These are phyloP conservation scores for Himalopsyche phryganea DNA, from an alignment of 1,140 invertebrate genomes.

Conservation along the genomic window DNA sequence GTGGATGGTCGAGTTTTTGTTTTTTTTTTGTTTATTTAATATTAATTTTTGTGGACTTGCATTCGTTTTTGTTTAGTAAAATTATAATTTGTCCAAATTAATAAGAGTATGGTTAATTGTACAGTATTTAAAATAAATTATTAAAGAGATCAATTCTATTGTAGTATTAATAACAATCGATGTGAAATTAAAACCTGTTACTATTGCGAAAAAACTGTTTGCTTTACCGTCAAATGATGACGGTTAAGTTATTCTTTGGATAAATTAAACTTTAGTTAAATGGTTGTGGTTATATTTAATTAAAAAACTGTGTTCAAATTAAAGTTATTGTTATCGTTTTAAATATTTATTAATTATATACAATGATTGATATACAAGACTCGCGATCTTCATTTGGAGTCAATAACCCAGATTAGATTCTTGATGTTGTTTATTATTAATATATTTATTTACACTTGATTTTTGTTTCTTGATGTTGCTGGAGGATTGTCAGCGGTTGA, in stretches of 20 bases:
- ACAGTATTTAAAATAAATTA: slow-evolving; percentile 28
- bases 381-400: slow-evolving; percentile 26
- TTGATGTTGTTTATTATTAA: slow-evolving; percentile 7
- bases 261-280: slow-evolving; percentile 31
- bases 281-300: slow-evolving; percentile 18
- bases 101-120: slow-evolving; percentile 21
- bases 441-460: slow-evolving; percentile 17
- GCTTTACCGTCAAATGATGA: slow-evolving; percentile 32
- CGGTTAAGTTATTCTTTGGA: slow-evolving; percentile 11
- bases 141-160: slow-evolving; percentile 34
- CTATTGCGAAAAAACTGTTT: slow-evolving; percentile 35
- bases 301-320: slow-evolving; percentile 19
- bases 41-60: slow-evolving; percentile 20
- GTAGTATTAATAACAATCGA: slow-evolving; percentile 33
- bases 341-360: slow-evolving; percentile 20
- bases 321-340: slow-evolving; percentile 7
- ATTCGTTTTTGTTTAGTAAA: slow-evolving; percentile 23
- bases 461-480: neutral
- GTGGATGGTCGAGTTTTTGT: slow-evolving; percentile 28
- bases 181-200: slow-evolving; percentile 34
- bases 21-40: slow-evolving; percentile 20
- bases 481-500: slow-evolving; percentile 26
- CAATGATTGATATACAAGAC: slow-evolving; percentile 30
- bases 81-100: slow-evolving; percentile 19
- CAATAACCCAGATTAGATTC: slow-evolving; percentile 30